These are phyloP conservation scores for Scrobipalpa atriplicella DNA, from an alignment of 2,888 invertebrate species.

Conservation along the genomic window DNA sequence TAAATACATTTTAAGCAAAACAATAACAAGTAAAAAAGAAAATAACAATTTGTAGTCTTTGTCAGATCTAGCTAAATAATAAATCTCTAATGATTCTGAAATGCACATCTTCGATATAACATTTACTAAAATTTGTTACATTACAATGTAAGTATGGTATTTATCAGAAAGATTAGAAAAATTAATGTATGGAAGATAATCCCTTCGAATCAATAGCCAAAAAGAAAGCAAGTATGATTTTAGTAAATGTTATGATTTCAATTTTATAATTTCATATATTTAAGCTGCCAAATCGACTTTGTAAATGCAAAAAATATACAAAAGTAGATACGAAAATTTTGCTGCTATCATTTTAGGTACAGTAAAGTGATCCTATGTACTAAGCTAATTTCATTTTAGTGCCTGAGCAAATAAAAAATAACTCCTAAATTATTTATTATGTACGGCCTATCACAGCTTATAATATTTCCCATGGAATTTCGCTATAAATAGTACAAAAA, in stretches of 20 bases:
- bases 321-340: not conserved
- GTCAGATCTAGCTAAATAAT: conserved; percentile 5
- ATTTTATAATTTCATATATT: not conserved
- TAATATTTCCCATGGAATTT: not conserved
- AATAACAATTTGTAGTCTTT: not conserved
- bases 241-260: not conserved
- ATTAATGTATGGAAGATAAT: no score
- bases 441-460: not conserved
- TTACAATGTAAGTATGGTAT: no score
- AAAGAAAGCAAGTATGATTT: not conserved
- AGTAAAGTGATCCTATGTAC: not conserved
- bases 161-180: no score
- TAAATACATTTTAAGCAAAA: not conserved
- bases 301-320: not conserved
- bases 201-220: not conserved
- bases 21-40: not conserved
- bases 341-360: not conserved
- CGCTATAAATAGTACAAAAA: not conserved
- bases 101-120: not conserved
- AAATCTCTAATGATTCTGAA: not conserved
- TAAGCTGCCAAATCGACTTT: not conserved
- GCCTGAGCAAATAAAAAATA: not conserved
- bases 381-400: not conserved
- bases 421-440: not conserved
- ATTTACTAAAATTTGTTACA: not conserved